phyloP scores from a whole-genome alignment of 2,113 vertebrate genomes.

The Gila orcuttii region DNA sequence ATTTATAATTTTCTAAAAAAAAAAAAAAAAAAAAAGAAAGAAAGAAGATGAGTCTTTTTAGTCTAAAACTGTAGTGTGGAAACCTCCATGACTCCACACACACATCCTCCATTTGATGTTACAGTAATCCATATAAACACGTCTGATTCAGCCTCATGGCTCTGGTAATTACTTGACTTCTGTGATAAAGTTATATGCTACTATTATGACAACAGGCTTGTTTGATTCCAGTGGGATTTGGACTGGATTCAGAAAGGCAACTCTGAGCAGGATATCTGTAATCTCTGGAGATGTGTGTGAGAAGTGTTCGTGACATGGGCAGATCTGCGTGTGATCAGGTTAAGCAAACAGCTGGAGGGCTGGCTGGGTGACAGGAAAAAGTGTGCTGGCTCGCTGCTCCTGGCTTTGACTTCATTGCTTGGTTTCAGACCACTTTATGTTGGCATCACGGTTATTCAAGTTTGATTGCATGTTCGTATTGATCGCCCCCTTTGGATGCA shows the following conservation, averaged over 20 bases:
- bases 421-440: background rate
- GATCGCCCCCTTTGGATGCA: background rate
- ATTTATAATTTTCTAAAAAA: background rate
- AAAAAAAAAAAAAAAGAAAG: too few species aligned
- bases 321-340: conserved; percentile 12
- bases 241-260: conserved; percentile 41
- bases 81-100: background rate
- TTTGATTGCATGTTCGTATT: background rate
- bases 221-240: conserved; percentile 44
- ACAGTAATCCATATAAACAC: conserved; percentile 22
- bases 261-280: conserved; percentile 46
- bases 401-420: background rate
- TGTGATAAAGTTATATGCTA: conserved; percentile 15
- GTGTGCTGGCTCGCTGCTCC: background rate
- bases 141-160: conserved; percentile 24
- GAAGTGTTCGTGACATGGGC: background rate
- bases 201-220: conserved; percentile 48
- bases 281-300: conserved; percentile 39
- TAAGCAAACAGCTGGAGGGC: conserved; percentile 27
- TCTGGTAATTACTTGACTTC: conserved; percentile 24
- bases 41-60: background rate
- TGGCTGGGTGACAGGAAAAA: conserved; percentile 18
- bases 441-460: background rate
- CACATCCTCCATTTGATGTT: conserved; percentile 8
- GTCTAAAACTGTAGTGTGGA: conserved; percentile 6